Base-by-base conservation (phyloP, 2,113 vertebrate species). In the Rhinopomastus cyanomelas region DNA sequence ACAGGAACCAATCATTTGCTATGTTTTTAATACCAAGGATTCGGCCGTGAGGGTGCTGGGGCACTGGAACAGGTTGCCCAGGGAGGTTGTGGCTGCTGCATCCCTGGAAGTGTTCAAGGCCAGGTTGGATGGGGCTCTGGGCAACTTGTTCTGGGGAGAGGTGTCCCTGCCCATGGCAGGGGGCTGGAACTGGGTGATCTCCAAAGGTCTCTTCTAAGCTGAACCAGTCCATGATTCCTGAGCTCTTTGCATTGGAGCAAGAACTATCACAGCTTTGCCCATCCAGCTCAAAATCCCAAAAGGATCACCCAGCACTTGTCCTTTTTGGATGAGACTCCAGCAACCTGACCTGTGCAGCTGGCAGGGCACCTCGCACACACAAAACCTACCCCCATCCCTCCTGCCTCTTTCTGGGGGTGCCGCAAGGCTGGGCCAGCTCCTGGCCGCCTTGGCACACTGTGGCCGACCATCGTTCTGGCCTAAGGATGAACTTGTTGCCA, bases 401-500 rank as follows among this genome's bases (percentile, higher is more conserved):
- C 59, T 48, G 49, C 42, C 42, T 49, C 23, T 9, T 73, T 32
- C 52, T 25, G 22, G 3, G 10, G 57, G 73, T 39, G 57, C 55
- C 0, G 0, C 48, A 26, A 23, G 62, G 62, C 81, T 14, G 88
- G 67, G 48, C 22, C 0, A 0, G 59, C 65, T 85, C 78, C 86
- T 27, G 74, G 72, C 32, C 0, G 1, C 78, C 68, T 42, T 42
- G 48, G 44, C 87, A 34, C 4, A 0, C 27, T 15, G 51, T 60
- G 25, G 57, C 53, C 88, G 27, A 53, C 27, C 4, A 0, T 7
- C 15, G 37, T 26, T 15, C 82, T 91, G 94, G 93, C 93, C 92
- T 29, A 26, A 21, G 66, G 93, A 94, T 95, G 94, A 94, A 96
- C 95, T 92, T 94, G 96, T 95, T 96, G 95, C 95, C 89, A 96